Evolutionary conservation across 2,113 vertebrate species (phyloP), one percentile per base, ranked within the genome.

Genomic region (Charina bottae): DNA sequence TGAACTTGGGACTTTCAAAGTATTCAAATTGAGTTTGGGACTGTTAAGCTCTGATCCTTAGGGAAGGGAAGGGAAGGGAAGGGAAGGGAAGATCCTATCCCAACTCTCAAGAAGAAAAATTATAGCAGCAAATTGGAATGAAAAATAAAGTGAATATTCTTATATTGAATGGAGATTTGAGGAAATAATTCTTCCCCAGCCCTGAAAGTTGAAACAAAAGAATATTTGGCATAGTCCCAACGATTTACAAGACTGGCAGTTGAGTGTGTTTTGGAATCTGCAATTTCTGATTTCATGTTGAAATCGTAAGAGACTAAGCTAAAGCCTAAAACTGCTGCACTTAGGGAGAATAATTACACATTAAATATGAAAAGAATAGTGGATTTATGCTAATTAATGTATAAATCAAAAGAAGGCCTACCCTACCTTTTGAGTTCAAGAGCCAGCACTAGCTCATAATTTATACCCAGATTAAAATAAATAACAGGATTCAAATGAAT

Each of bases 391-490:
- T 93, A 96, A 95, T 95, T 94, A 93, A 90, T 93, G 72, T 59
- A 93, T 92, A 94, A 95, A 95, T 96, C n/a, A 92, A 96, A 96
- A 93, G 5, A 90, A 88, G 92, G 90, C 60, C 83, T 90, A 90
- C 94, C 90, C 93, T 94, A 59, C 78, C 88, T 94, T 90, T 92
- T 94, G 87, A 93, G 84, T 93, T 87, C 93, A 94, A 93, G 95
- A 94, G 56, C 60, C 88, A 88, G 56, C 58, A 92, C 85, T 90
- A 92, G 92, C 93, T 95, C 93, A 94, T 95, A 94, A 94, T 26
- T 85, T 95, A 33, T 90, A 90, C 88, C 87, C 88, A 93, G 87
- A 94, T 93, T 78, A 93, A 95, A 93, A 96, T 96, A 93, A 93
- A 64, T 60, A 96, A 93, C 85, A 92, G 33, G 62, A 68, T 93